Evolutionary conservation across 2,113 vertebrate genomes (phyloP).

Genomic region (Rynchops niger): DNA sequence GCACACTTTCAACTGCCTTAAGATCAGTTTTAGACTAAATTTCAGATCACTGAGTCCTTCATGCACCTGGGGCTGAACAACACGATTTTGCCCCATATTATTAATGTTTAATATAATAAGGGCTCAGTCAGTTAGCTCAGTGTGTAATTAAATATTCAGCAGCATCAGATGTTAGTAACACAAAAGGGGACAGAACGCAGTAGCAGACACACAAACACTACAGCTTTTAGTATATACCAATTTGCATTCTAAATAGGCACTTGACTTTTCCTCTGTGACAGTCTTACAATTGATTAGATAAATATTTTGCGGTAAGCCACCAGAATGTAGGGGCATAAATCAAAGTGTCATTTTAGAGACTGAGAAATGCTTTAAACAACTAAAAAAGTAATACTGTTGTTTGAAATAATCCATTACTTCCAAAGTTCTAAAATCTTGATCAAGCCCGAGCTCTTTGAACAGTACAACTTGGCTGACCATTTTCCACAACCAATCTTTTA

Average conservation of each 20-base stretch:
- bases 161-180: not conserved
- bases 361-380: not conserved
- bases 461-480: not conserved
- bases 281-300: conserved; percentile 17
- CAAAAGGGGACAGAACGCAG: not conserved
- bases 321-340: conserved; percentile 1
- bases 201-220: not conserved
- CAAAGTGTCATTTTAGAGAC: not conserved
- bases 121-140: not conserved
- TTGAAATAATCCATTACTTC: not conserved
- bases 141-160: not conserved
- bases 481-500: not conserved
- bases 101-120: not conserved
- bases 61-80: not conserved
- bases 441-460: not conserved
- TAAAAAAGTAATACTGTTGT: not conserved
- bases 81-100: not conserved
- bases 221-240: not conserved
- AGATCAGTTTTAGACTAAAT: not conserved
- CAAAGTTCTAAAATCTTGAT: not conserved
- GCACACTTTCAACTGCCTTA: not conserved
- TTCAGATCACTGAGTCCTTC: not conserved
- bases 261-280: conserved; percentile 53
- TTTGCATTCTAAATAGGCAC: conserved; percentile 41
- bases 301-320: conserved; percentile 44